phyloP scores from a whole-genome alignment of 64 coral and sea anemone genomes.

The Stichodactyla mertensii region DNA sequence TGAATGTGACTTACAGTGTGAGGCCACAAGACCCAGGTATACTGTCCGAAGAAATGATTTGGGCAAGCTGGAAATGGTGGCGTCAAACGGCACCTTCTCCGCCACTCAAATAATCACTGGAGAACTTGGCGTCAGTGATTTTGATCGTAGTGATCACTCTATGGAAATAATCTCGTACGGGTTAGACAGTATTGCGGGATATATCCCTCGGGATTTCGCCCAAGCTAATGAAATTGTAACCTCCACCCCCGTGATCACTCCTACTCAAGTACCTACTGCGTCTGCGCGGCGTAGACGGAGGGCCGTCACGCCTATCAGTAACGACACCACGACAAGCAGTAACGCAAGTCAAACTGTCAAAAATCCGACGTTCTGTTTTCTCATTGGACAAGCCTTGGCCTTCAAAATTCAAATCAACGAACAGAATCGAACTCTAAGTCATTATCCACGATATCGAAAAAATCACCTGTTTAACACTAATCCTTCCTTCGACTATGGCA shows the following conservation, averaged over 20 bases:
- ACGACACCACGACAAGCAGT: slow-evolving; percentile 50
- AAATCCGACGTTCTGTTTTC: slow-evolving; percentile 63
- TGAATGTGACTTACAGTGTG: slow-evolving; percentile 52
- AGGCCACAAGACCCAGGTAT: slow-evolving; percentile 26
- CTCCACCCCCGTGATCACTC: not conserved
- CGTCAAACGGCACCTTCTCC: not conserved
- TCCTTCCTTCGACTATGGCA: slow-evolving; percentile 87
- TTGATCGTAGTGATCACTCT: not conserved
- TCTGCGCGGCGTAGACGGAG: slow-evolving; percentile 11
- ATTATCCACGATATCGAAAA: slow-evolving; percentile 89
- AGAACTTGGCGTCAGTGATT: slow-evolving; percentile 41
- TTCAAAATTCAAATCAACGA: slow-evolving; percentile 76
- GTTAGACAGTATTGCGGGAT: not conserved
- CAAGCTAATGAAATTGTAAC: slow-evolving; percentile 1
- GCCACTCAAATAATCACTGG: slow-evolving; percentile 2
- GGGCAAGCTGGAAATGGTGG: not conserved
- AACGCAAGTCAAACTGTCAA: slow-evolving; percentile 17
- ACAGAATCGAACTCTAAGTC: slow-evolving; percentile 60
- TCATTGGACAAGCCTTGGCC: slow-evolving; percentile 43
- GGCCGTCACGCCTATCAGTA: not conserved
- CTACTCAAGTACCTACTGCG: not conserved
- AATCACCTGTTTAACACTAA: slow-evolving; percentile 92
- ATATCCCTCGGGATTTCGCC: not conserved
- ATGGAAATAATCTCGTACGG: slow-evolving; percentile 30
- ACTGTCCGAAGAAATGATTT: slow-evolving; percentile 10